A percentile compares a stretch with the other conserved stretches of the same genome.
Evolutionary conservation across 2,113 vertebrate species (phyloP).

Genomic region (Xiphophorus couchianus): DNA sequence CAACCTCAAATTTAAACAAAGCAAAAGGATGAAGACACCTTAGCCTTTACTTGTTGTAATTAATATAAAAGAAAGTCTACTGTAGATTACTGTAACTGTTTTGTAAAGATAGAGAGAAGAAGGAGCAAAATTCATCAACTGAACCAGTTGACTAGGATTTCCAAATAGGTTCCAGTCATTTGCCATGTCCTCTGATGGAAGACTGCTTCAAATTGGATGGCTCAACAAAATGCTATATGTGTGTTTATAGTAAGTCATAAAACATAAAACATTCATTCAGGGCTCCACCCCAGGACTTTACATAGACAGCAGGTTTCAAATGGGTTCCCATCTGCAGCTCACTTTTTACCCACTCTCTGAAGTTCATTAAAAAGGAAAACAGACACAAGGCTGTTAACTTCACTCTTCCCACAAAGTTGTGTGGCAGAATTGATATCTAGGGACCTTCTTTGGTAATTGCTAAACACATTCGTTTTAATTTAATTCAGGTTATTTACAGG

Average conservation of each 20-base stretch:
- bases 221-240: slow-evolving; percentile 53
- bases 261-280: slow-evolving; percentile 66
- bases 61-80: neutral
- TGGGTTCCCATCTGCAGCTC: slow-evolving; percentile 70
- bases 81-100: neutral
- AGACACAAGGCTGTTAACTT: slow-evolving; percentile 36
- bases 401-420: slow-evolving; percentile 26
- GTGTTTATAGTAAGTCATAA: slow-evolving; percentile 67
- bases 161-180: slow-evolving; percentile 1
- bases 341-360: slow-evolving; percentile 51
- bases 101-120: neutral
- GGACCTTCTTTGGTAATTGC: slow-evolving; percentile 10
- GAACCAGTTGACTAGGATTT: neutral
- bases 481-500: neutral
- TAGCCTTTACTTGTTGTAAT: slow-evolving; percentile 21
- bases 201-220: slow-evolving; percentile 34
- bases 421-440: slow-evolving; percentile 8
- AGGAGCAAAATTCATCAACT: neutral
- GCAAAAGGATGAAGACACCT: neutral
- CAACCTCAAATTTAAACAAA: neutral
- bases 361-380: slow-evolving; percentile 62
- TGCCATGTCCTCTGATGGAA: slow-evolving; percentile 22
- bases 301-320: slow-evolving; percentile 73
- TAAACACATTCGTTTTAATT: slow-evolving; percentile 3
- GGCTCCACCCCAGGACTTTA: slow-evolving; percentile 72